Evolutionary conservation across 2,797 vertebrate genomes (phyloP).

Genomic region (Sphenopsis melanotis): DNA sequence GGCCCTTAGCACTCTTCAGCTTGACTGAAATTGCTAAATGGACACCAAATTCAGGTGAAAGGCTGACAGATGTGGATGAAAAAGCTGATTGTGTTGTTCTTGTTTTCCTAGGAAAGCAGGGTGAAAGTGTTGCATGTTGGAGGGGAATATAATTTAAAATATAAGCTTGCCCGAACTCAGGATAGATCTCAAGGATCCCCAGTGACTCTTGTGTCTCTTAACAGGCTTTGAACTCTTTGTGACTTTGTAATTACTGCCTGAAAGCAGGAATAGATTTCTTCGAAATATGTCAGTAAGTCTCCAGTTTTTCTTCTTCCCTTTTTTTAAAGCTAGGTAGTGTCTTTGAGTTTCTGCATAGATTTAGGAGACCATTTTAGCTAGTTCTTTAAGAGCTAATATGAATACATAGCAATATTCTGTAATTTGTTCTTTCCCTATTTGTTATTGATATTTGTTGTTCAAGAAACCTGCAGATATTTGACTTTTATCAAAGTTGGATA

Average conservation of each 20-base stretch:
- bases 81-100: background rate
- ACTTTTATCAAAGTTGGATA: background rate
- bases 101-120: background rate
- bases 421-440: background rate
- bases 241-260: slow-evolving; percentile 48
- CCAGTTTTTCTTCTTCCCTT: background rate
- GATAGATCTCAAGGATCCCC: slow-evolving; percentile 13
- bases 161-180: background rate
- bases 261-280: slow-evolving; percentile 28
- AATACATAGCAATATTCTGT: background rate
- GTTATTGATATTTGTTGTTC: background rate
- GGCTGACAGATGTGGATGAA: background rate
- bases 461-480: background rate
- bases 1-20: background rate
- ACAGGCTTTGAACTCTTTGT: slow-evolving; percentile 37
- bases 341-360: slow-evolving; percentile 22
- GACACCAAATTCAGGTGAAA: background rate
- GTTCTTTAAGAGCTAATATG: background rate
- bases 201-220: slow-evolving; percentile 2
- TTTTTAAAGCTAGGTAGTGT: background rate
- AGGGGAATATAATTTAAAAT: background rate
- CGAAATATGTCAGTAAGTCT: slow-evolving; percentile 14
- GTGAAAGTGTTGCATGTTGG: background rate
- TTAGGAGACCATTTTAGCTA: background rate
- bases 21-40: background rate